Base-by-base conservation (phyloP, 2,797 vertebrate species). In the Eupleurogrammus muticus region DNA sequence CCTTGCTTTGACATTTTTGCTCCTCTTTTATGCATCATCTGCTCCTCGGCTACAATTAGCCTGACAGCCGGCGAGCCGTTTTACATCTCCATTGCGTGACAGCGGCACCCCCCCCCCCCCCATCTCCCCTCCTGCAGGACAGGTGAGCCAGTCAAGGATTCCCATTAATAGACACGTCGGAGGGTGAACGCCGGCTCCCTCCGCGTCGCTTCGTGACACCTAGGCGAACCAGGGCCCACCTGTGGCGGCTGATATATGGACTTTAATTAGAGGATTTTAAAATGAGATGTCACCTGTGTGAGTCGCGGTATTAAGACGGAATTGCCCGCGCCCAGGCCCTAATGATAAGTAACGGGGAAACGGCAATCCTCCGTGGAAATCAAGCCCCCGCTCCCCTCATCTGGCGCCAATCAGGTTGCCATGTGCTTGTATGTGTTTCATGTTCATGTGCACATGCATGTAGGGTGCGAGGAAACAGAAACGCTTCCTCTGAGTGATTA, bases 251-350 rank as follows among this genome's bases (percentile, higher is more conserved):
- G 79, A 87, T 82, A 73, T 66, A 79, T 77, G 73, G 69, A 77
- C 74, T 84, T 88, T 85, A 90, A 89, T 89, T 84, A 82, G 70
- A 73, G 68, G 71, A 63, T 79, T 82, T 87, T 79, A 57, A 80
- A 81, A 62, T 21, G 74, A 79, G 69, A 78, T 72, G 83, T 86
- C 84, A 68, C 63, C 65, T 38, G 51, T 42, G 69, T 65, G 72
- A 61, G 64, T 53, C 1, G 16, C 60, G 64, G 84, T 86, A 91
- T 81, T 88, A 78, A 75, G 67, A 75, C 4, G 5, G 77, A 69
- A 80, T 59, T 57, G 64, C 70, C 72, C 19, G 50, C 11, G 5
- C 49, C 24, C n/a, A n/a, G n/a, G 67, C 46, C 60, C 57, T 79
- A 77, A 83, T 80, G 81, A 81, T 67, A 77, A 73, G 65, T 77